Evolutionary conservation across 2,888 invertebrate species (phyloP).

Genomic region (Clivina fossor): DNA sequence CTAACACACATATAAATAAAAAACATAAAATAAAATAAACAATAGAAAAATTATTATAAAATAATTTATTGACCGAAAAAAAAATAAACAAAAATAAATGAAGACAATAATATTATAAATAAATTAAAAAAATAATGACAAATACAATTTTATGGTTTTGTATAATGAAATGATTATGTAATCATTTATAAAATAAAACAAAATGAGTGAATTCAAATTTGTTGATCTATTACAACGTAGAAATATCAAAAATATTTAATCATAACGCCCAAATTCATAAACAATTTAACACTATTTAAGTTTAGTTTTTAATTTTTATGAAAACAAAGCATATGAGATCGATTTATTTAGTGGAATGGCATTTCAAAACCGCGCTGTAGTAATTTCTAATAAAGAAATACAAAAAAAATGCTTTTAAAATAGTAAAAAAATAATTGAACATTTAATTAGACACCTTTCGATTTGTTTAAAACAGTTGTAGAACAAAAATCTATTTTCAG

Average conservation of each 20-base stretch:
- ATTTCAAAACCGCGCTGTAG: no score
- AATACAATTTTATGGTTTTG: not conserved
- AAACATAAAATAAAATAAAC: not conserved
- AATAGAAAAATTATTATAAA: not conserved
- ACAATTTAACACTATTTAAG: not conserved
- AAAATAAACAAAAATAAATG: not conserved
- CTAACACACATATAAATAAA: not conserved
- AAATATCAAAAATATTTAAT: not conserved
- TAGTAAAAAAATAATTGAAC: no score
- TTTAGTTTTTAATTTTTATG: not conserved
- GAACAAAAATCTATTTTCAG: no score
- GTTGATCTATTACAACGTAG: not conserved
- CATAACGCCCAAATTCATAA: not conserved
- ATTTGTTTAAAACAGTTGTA: no score
- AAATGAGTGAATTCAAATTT: conserved; percentile 3
- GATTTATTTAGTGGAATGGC: no score
- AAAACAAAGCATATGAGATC: not conserved
- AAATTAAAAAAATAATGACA: not conserved
- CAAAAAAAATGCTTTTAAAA: no score
- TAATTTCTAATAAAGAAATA: no score
- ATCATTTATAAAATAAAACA: no score
- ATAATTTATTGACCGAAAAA: not conserved
- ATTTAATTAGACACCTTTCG: no score
- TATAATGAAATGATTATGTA: not conserved
- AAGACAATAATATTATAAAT: not conserved